Evolutionary conservation across 1,140 invertebrate species (phyloP).

Genomic region (Armadillidium nasatum): DNA sequence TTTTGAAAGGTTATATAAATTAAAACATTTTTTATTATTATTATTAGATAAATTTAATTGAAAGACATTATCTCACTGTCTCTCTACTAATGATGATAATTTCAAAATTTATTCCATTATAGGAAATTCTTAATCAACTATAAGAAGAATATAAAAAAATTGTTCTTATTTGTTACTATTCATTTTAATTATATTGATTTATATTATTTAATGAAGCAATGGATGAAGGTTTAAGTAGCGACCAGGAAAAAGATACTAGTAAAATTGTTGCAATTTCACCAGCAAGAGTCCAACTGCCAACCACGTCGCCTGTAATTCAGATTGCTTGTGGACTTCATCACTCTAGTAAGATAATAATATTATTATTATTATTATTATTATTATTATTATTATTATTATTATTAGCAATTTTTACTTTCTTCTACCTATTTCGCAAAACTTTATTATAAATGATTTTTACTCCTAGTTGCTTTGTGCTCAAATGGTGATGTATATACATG

Average conservation of each 20-base stretch:
- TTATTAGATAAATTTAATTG: no score
- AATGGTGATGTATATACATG: slow-evolving; percentile 75
- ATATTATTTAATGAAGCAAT: slow-evolving; percentile 30
- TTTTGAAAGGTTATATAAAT: no score
- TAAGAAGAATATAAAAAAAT: no score
- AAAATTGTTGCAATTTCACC: slow-evolving; percentile 50
- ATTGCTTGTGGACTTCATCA: slow-evolving; percentile 56
- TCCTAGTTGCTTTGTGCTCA: slow-evolving; percentile 53
- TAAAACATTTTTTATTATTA: no score
- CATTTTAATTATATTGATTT: no score
- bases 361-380: slow-evolving; percentile 46
- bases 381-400: not conserved
- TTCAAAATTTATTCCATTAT: no score
- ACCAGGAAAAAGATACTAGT: slow-evolving; percentile 51
- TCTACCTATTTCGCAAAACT: no score
- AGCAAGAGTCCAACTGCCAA: slow-evolving; percentile 48
- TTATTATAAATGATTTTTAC: no score
- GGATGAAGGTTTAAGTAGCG: slow-evolving; percentile 49
- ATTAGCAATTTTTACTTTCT: not conserved
- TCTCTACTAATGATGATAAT: no score
- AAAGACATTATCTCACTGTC: no score
- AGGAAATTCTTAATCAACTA: no score
- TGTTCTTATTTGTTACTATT: no score
- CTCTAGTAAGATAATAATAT: slow-evolving; percentile 48
- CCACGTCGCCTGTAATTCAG: slow-evolving; percentile 49